A percentile compares a stretch with the other conserved stretches of the same genome.
Conservation (phyloP, 2,113 vertebrate species). For the Mustela nigripes region DNA sequence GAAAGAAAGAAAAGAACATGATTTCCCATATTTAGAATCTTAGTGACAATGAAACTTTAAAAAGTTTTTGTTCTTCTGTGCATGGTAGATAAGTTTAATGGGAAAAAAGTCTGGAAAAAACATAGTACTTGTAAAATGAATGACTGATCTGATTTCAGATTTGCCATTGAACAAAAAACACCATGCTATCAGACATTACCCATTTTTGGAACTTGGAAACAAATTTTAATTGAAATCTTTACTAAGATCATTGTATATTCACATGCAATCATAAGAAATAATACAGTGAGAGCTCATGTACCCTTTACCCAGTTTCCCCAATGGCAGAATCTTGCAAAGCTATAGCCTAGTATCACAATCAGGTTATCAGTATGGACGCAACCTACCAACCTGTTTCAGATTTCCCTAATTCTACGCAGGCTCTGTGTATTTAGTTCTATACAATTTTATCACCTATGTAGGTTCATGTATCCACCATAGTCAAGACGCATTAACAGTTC, state of each 20-base stretch:
- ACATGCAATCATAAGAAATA: not conserved
- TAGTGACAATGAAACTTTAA: not conserved
- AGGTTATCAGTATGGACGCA: not conserved
- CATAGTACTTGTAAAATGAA: not conserved
- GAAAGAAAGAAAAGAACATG: not conserved
- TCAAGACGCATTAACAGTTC: not conserved
- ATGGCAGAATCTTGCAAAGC: not conserved
- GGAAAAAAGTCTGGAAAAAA: not conserved
- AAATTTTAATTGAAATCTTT: not conserved
- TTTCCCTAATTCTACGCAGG: not conserved
- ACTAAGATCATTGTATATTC: not conserved
- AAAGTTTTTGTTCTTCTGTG: conserved; percentile 7
- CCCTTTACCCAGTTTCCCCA: not conserved
- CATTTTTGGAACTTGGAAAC: not conserved
- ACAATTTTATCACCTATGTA: not conserved
- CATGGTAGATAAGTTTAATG: not conserved
- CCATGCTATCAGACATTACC: not conserved
- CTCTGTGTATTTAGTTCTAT: not conserved
- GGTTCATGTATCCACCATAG: not conserved
- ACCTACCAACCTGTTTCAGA: not conserved
- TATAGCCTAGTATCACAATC: not conserved
- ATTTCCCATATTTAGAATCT: not conserved
- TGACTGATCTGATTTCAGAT: not conserved
- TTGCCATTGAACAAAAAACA: not conserved
- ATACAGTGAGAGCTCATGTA: not conserved